These are phyloP conservation scores for Acrobasis suavella DNA, from an alignment of 2,888 invertebrate genomes.

Conservation along the genomic window DNA sequence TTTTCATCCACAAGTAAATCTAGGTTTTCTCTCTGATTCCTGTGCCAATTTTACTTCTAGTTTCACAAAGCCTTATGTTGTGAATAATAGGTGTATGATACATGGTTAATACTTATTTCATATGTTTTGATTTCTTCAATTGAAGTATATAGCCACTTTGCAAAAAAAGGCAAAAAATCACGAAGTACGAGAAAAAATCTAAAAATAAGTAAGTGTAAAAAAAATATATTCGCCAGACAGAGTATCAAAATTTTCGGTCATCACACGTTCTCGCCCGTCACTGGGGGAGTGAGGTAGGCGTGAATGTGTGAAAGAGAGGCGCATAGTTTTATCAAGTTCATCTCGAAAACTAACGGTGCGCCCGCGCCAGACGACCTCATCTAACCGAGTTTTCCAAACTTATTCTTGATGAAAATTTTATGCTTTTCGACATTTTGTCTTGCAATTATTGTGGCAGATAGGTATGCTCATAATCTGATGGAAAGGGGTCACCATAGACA, in stretches of 20 bases:
- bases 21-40: no score
- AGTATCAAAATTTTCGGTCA: constrained; percentile 62
- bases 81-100: no score
- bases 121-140: no score
- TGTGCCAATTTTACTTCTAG: no score
- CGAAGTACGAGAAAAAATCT: background rate
- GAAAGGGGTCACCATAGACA: background rate
- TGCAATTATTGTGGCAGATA: background rate
- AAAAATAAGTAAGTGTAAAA: constrained; percentile 20
- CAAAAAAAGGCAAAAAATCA: background rate
- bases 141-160: no score
- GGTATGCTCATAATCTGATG: constrained; percentile 20
- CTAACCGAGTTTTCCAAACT: constrained; percentile 60
- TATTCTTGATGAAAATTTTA: constrained; percentile 58
- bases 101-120: no score
- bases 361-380: constrained; percentile 57
- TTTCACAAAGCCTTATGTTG: no score
- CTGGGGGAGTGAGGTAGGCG: constrained; percentile 69
- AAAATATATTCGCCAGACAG: constrained; percentile 39
- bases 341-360: constrained; percentile 62
- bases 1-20: no score
- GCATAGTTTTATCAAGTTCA: constrained; percentile 37
- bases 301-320: constrained; percentile 56
- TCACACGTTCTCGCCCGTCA: constrained; percentile 49
- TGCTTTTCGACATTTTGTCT: constrained; percentile 34